Percentiles rank a stretch among this genome's conserved stretches.
Evolutionary conservation across 1,140 invertebrate species (phyloP).

Genomic region (silkworm (Bombyx mori)): DNA sequence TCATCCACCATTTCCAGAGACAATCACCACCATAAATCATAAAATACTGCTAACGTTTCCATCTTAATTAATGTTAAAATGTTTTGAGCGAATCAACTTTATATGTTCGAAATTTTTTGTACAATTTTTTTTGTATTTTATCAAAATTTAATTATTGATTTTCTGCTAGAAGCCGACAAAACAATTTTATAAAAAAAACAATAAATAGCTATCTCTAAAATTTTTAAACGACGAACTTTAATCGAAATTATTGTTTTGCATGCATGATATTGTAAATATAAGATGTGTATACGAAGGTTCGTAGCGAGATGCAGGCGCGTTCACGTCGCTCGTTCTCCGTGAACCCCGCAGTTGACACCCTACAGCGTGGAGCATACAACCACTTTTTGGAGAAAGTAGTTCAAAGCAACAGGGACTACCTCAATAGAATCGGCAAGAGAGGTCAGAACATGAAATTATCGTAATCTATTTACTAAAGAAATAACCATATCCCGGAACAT

Average conservation of each 20-base stretch:
- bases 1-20: no score
- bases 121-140: not conserved
- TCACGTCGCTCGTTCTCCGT: slow-evolving; percentile 38
- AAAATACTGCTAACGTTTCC: no score
- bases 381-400: slow-evolving; percentile 71
- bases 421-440: slow-evolving; percentile 73
- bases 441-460: slow-evolving; percentile 26
- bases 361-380: slow-evolving; percentile 79
- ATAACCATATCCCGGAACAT: not conserved
- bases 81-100: no score
- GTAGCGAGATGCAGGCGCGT: slow-evolving; percentile 22
- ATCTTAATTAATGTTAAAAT: no score
- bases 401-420: slow-evolving; percentile 67
- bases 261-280: no score
- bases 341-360: slow-evolving; percentile 67
- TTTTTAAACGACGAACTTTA: slow-evolving; percentile 6
- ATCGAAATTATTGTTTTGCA: not conserved
- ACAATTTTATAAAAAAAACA: not conserved
- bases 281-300: slow-evolving; percentile 40
- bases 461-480: not conserved
- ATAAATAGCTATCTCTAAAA: not conserved
- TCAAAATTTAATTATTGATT: not conserved
- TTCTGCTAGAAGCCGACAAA: not conserved
- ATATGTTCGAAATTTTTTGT: not conserved
- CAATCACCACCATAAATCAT: no score